Percentiles rank a stretch among this genome's conserved stretches.
Evolutionary conservation across 1,140 invertebrate genomes (phyloP).

Genomic region (Temnothorax curvispinosus): DNA sequence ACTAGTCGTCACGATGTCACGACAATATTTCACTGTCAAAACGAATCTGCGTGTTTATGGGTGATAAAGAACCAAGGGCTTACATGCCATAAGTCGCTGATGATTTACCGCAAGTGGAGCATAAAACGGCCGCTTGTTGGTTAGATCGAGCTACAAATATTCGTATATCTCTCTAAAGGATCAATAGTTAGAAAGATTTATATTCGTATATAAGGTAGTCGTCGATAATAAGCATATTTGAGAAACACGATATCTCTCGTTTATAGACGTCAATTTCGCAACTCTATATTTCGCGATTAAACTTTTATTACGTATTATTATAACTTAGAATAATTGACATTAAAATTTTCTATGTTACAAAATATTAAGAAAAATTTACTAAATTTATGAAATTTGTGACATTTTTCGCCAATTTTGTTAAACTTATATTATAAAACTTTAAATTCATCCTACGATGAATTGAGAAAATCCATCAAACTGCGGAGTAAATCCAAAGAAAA

Average conservation of each 20-base stretch:
- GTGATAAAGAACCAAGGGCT: slow-evolving; percentile 36
- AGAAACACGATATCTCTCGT: not conserved
- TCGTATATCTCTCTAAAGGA: slow-evolving; percentile 1
- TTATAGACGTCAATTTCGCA: not conserved
- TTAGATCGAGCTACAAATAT: slow-evolving; percentile 38
- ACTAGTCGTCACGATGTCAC: slow-evolving; percentile 53
- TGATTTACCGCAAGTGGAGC: slow-evolving; percentile 43
- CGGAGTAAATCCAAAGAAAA: not conserved
- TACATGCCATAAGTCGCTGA: slow-evolving; percentile 33
- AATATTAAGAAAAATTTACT: not conserved
- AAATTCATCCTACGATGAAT: not conserved
- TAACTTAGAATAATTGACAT: not conserved
- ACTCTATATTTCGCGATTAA: slow-evolving; percentile 5
- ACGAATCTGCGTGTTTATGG: slow-evolving; percentile 45
- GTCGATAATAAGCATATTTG: not conserved
- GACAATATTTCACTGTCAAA: slow-evolving; percentile 54
- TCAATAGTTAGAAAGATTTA: slow-evolving; percentile 28
- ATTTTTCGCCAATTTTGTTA: not conserved
- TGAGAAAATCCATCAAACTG: not conserved
- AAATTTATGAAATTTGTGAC: not conserved
- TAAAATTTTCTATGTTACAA: not conserved
- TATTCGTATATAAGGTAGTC: not conserved
- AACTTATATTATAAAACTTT: not conserved
- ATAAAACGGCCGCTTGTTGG: slow-evolving; percentile 26
- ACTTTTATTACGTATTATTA: not conserved